Conservation (phyloP, 2,113 vertebrate genomes). For the Eleginops maclovinus region DNA sequence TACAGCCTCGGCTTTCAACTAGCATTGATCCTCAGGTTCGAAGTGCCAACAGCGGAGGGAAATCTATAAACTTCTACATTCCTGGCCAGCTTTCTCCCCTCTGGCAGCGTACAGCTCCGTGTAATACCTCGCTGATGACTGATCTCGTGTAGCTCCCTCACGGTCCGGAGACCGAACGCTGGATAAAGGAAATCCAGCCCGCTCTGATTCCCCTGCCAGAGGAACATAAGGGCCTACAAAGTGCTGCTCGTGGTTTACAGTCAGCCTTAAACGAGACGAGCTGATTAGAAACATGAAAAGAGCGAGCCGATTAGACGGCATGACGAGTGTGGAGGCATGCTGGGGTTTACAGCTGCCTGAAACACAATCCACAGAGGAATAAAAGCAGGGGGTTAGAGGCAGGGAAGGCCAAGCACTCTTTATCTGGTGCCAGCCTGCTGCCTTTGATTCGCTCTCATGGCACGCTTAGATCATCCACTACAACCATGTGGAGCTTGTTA, state of each 20-base stretch:
- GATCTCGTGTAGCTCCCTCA: no score
- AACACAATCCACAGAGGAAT: constrained; percentile 69
- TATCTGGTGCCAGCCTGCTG: constrained; percentile 78
- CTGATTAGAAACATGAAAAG: constrained; percentile 75
- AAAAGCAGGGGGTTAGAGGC: constrained; percentile 28
- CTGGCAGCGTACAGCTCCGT: constrained; percentile 9
- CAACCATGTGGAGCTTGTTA: constrained; percentile 76
- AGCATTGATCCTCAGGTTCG: neutral
- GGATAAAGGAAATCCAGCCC: constrained; percentile 45
- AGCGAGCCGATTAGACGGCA: constrained; percentile 49
- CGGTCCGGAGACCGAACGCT: neutral
- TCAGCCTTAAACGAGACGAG: constrained; percentile 56
- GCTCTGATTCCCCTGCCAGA: constrained; percentile 16
- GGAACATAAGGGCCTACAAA: constrained; percentile 53
- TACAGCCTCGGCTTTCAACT: neutral
- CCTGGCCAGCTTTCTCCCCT: neutral
- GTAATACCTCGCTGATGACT: constrained; percentile 18
- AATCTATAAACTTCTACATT: constrained; percentile 30
- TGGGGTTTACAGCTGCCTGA: constrained; percentile 65
- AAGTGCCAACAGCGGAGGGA: neutral
- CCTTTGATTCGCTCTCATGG: constrained; percentile 70
- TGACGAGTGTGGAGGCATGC: constrained; percentile 51
- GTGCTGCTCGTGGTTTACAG: constrained; percentile 53
- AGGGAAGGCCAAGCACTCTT: constrained; percentile 52
- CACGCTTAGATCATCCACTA: constrained; percentile 68